Evolutionary conservation across 2,888 invertebrate species (phyloP).

Genomic region (Watsonalla binaria): DNA sequence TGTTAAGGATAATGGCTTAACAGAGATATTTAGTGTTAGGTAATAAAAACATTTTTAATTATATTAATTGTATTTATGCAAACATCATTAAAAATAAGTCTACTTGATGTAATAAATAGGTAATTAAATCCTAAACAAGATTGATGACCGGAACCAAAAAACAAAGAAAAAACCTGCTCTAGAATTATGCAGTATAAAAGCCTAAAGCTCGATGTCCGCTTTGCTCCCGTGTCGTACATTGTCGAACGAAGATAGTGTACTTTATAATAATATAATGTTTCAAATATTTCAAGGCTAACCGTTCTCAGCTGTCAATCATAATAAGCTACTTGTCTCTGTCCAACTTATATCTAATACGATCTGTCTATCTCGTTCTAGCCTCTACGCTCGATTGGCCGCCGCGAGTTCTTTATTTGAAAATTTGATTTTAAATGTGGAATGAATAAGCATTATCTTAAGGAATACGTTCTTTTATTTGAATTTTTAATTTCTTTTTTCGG

Average conservation of each 20-base stretch:
- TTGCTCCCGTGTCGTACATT: conserved; percentile 36
- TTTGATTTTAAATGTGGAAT: conserved; percentile 79
- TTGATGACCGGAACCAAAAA: neutral
- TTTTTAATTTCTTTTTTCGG: conserved; percentile 73
- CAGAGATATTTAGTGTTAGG: too few relatives aligned
- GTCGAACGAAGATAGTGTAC: conserved; percentile 72
- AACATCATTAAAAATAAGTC: too few relatives aligned
- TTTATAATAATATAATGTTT: conserved; percentile 79
- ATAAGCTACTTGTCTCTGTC: conserved; percentile 72
- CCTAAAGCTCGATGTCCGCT: conserved; percentile 43
- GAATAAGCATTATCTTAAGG: conserved; percentile 78
- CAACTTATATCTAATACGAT: conserved; percentile 43
- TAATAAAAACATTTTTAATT: too few relatives aligned
- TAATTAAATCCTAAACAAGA: neutral
- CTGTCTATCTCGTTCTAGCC: conserved; percentile 47
- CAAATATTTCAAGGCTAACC: conserved; percentile 79
- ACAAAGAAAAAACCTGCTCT: neutral
- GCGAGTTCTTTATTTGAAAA: conserved; percentile 75
- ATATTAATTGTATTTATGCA: too few relatives aligned
- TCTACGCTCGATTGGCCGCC: conserved; percentile 65
- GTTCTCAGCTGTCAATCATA: conserved; percentile 80
- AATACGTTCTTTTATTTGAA: conserved; percentile 75
- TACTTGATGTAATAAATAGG: too few relatives aligned
- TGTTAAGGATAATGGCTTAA: too few relatives aligned
- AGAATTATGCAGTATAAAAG: conserved; percentile 14